Conservation (phyloP, 23 tunicate genomes). For the Ciona savignyi region DNA sequence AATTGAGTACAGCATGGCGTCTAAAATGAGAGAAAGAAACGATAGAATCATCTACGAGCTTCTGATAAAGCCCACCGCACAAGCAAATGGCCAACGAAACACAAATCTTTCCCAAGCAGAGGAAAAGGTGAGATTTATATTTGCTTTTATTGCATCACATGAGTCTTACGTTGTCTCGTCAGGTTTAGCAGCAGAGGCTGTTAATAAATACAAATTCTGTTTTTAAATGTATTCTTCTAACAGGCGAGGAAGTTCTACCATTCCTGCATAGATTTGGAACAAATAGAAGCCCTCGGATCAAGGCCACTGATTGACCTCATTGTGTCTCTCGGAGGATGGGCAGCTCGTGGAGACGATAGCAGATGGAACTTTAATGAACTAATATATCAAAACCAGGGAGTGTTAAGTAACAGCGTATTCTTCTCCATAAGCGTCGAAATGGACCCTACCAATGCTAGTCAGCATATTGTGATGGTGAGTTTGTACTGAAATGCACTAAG, state of each 20-base stretch:
- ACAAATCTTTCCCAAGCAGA: slow-evolving; percentile 15
- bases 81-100: not conserved
- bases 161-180: not conserved
- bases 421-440: slow-evolving; percentile 37
- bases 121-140: slow-evolving; percentile 13
- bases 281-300: slow-evolving; percentile 32
- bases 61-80: slow-evolving; percentile 5
- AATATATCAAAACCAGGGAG: slow-evolving; percentile 31
- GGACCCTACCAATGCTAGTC: slow-evolving; percentile 8
- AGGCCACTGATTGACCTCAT: slow-evolving; percentile 36
- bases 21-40: slow-evolving; percentile 30
- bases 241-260: slow-evolving; percentile 37
- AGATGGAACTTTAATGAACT: slow-evolving; percentile 23
- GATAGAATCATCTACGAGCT: slow-evolving; percentile 41
- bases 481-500: not conserved
- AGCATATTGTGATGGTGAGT: slow-evolving; percentile 32
- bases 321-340: slow-evolving; percentile 45
- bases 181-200: not conserved
- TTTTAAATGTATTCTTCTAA: no score
- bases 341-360: slow-evolving; percentile 12
- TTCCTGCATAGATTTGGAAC: slow-evolving; percentile 38
- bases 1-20: slow-evolving; percentile 24
- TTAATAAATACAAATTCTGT: not conserved
- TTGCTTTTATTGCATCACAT: not conserved
- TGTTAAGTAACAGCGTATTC: slow-evolving; percentile 50